A percentile compares a stretch with the other conserved stretches of the same genome.
These are phyloP conservation scores for Eubucco bourcierii DNA, from an alignment of 2,113 vertebrate genomes.

Conservation along the genomic window DNA sequence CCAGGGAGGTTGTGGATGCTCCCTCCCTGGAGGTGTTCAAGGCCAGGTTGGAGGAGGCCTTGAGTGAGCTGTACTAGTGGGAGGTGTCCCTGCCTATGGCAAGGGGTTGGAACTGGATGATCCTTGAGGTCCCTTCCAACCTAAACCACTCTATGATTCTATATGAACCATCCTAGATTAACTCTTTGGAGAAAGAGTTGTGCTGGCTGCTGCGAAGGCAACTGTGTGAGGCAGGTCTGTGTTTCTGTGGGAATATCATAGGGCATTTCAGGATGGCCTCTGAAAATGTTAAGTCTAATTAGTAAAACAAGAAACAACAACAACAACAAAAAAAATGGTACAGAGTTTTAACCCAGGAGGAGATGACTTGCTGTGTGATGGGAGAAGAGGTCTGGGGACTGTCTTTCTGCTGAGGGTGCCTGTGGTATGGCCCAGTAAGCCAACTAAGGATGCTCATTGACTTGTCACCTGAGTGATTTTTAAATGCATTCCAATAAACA, in stretches of 20 bases:
- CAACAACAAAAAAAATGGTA: background rate
- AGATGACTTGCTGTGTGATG: background rate
- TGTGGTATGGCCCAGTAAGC: background rate
- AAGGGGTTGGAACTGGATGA: too few species aligned
- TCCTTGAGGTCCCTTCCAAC: too few species aligned
- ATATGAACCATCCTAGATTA: background rate
- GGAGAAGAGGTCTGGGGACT: background rate
- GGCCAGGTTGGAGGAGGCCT: too few species aligned
- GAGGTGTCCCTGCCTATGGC: too few species aligned
- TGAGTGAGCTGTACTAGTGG: too few species aligned
- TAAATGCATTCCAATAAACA: background rate
- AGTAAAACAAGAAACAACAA: background rate
- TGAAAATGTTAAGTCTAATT: background rate
- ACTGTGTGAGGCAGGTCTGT: background rate
- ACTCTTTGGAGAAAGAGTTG: accelerated
- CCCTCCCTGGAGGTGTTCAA: too few species aligned
- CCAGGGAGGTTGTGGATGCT: too few species aligned
- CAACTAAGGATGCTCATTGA: background rate
- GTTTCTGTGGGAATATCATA: accelerated
- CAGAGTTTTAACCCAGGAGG: background rate
- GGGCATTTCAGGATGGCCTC: background rate
- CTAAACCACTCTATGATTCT: too few species aligned
- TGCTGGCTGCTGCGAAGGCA: accelerated
- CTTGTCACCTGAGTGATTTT: background rate
- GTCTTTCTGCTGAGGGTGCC: background rate